Conservation (phyloP, 1,140 invertebrate species). For the Drosophila bocki region DNA sequence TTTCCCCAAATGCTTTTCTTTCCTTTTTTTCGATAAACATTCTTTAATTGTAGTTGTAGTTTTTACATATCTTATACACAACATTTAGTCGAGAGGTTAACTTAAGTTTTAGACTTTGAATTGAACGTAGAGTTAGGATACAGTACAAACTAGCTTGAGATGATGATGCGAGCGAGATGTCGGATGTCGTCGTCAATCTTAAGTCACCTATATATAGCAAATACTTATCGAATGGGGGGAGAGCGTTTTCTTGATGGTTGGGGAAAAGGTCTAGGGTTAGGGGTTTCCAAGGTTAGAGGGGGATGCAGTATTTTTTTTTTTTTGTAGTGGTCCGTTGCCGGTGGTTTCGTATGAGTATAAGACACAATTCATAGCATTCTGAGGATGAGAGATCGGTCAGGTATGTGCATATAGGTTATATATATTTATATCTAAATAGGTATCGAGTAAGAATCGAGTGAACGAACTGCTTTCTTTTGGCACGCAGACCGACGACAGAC, state of each 20-base stretch:
- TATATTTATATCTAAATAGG: constrained; percentile 9
- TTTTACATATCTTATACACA: constrained; percentile 51
- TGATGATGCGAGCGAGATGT: constrained; percentile 29
- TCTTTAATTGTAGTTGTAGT: constrained; percentile 45
- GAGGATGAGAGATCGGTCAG: constrained; percentile 45
- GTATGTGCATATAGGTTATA: constrained; percentile 22
- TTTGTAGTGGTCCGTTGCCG: constrained; percentile 54
- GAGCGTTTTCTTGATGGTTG: not conserved
- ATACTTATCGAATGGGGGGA: constrained; percentile 17
- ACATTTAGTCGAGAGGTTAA: constrained; percentile 50
- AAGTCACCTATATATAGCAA: constrained; percentile 28
- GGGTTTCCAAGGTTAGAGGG: not conserved
- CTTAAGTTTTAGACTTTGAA: constrained; percentile 48
- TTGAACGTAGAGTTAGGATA: constrained; percentile 53
- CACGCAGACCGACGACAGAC: constrained; percentile 44
- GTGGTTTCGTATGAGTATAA: constrained; percentile 60
- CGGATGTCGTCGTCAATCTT: constrained; percentile 23
- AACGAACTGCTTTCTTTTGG: constrained; percentile 38
- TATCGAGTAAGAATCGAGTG: constrained; percentile 23
- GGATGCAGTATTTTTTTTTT: not conserved
- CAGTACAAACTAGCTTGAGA: constrained; percentile 49
- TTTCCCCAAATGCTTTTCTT: not conserved
- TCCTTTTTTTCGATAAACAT: constrained; percentile 20
- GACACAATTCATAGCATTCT: constrained; percentile 55
- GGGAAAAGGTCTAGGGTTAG: not conserved